phyloP scores from a whole-genome alignment of 2,888 invertebrate genomes.

The Plagodis pulveraria region DNA sequence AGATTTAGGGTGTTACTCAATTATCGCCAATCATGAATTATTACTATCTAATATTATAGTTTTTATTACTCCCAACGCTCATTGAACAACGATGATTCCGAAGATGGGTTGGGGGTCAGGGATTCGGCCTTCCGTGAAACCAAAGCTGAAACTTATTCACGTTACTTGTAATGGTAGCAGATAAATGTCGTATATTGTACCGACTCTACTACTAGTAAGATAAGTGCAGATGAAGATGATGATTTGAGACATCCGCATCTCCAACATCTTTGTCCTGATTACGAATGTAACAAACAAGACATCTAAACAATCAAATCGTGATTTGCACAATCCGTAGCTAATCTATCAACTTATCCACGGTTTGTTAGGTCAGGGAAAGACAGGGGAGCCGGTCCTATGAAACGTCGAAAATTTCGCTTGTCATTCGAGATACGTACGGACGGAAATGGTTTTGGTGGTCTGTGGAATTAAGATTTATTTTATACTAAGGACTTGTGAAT shows the following conservation, averaged over 20 bases:
- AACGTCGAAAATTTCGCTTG: slow-evolving; percentile 66
- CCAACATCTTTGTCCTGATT: slow-evolving; percentile 7
- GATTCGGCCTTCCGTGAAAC: too few species aligned
- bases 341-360: slow-evolving; percentile 81
- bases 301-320: slow-evolving; percentile 53
- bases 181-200: too few species aligned
- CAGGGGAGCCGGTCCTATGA: slow-evolving; percentile 54
- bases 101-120: too few species aligned
- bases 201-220: too few species aligned
- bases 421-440: slow-evolving; percentile 57
- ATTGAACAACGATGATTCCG: too few species aligned
- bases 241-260: background rate
- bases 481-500: background rate
- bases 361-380: slow-evolving; percentile 69
- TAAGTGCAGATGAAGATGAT: background rate
- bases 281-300: slow-evolving; percentile 38
- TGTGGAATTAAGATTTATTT: slow-evolving; percentile 3
- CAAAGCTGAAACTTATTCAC: too few species aligned
- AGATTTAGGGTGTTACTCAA: too few species aligned
- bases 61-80: too few species aligned
- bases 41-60: too few species aligned
- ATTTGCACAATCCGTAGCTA: slow-evolving; percentile 70
- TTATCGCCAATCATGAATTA: too few species aligned
- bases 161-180: too few species aligned
- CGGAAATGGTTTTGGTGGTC: slow-evolving; percentile 21